Evolutionary conservation across 2,797 vertebrate species (phyloP).

Genomic region (Enteromius viviparus): DNA sequence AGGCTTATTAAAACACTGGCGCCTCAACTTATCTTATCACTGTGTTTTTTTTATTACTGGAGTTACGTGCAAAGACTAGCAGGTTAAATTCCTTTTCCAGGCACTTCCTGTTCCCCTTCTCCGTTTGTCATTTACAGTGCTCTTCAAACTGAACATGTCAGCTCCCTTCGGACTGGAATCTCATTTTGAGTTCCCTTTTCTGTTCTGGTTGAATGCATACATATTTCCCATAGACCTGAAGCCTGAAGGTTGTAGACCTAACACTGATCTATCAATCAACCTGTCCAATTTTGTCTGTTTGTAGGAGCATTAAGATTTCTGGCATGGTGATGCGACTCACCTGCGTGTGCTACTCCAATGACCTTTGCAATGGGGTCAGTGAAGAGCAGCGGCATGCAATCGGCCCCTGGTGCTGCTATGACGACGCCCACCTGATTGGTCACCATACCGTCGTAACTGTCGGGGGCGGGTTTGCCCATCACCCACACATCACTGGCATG

Average conservation of each 20-base stretch:
- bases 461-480: slow-evolving; percentile 81
- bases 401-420: slow-evolving; percentile 88
- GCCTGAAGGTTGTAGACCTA: no score
- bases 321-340: slow-evolving; percentile 64
- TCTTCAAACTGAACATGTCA: background rate
- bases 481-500: slow-evolving; percentile 85
- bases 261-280: no score
- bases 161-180: background rate
- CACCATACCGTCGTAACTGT: slow-evolving; percentile 87
- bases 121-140: background rate
- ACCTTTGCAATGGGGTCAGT: slow-evolving; percentile 86
- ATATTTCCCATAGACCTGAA: background rate
- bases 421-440: slow-evolving; percentile 83
- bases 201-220: background rate
- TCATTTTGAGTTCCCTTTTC: background rate
- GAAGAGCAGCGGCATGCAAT: slow-evolving; percentile 92
- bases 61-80: background rate
- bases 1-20: background rate
- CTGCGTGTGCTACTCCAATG: slow-evolving; percentile 91
- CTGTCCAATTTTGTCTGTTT: background rate
- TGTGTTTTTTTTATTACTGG: background rate
- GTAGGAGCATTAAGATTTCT: background rate
- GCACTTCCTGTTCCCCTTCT: background rate
- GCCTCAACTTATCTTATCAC: background rate
- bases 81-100: background rate